Percentiles rank a stretch among this genome's conserved stretches.
Evolutionary conservation across 2,113 vertebrate species (phyloP).

Genomic region (Eretmochelys imbricata): DNA sequence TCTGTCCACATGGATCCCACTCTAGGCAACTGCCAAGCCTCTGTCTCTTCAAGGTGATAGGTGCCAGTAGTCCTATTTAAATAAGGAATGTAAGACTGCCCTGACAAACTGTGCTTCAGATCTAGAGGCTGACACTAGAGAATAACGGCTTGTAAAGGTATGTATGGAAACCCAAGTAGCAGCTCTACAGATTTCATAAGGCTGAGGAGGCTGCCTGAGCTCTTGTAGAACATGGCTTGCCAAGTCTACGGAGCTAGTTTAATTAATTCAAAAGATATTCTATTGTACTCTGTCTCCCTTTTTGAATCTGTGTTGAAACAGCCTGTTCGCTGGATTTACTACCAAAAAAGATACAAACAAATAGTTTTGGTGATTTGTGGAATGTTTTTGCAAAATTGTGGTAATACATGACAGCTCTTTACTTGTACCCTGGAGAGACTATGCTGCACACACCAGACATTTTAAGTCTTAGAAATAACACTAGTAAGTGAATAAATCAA

Average conservation of each 20-base stretch:
- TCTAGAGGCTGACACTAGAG: background rate
- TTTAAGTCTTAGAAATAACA: background rate
- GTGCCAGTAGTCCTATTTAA: fast-evolving
- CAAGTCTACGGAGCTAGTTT: background rate
- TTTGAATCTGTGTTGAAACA: background rate
- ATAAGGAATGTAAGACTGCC: background rate
- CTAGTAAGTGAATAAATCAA: background rate
- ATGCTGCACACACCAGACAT: background rate
- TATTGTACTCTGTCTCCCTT: background rate
- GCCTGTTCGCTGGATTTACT: background rate
- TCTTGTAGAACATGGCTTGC: background rate
- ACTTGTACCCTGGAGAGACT: background rate
- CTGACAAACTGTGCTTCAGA: background rate
- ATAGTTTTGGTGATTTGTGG: background rate
- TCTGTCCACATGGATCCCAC: background rate
- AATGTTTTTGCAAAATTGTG: background rate
- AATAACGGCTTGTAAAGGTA: background rate
- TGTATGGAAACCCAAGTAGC: background rate
- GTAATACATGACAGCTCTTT: background rate
- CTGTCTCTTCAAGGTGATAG: fast-evolving
- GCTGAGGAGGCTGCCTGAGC: background rate
- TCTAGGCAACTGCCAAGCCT: background rate
- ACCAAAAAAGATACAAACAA: background rate
- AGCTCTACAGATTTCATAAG: background rate
- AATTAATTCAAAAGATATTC: background rate